These are phyloP conservation scores for Coronaproctus castanopsis DNA, from an alignment of 2,888 invertebrate species.

Conservation along the genomic window DNA sequence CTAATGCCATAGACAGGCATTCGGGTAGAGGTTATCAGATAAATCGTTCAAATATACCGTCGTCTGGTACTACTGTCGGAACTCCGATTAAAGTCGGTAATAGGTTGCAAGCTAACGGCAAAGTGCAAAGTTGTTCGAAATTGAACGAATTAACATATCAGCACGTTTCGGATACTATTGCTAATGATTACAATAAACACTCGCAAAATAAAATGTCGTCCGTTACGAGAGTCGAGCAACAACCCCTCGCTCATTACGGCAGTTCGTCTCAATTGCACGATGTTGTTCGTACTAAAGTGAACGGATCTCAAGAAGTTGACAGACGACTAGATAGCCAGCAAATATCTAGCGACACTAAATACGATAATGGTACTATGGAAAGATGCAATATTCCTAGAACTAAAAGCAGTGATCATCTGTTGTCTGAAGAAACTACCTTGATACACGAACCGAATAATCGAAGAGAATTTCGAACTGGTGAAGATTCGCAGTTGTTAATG, in stretches of 20 bases:
- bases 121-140: not conserved
- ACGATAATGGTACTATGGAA: slow-evolving; percentile 8
- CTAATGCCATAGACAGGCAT: not conserved
- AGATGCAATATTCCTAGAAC: slow-evolving; percentile 11
- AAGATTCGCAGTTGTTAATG: slow-evolving; percentile 6
- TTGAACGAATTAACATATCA: not conserved
- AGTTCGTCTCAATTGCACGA: not conserved
- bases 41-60: not conserved
- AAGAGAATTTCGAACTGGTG: slow-evolving; percentile 1
- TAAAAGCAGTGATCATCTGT: slow-evolving; percentile 9
- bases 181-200: not conserved
- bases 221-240: not conserved
- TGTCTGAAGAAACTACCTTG: not conserved
- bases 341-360: slow-evolving; percentile 10
- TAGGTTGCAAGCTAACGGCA: not conserved
- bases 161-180: not conserved
- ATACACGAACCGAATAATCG: not conserved
- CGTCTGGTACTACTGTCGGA: not conserved
- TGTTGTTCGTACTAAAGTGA: not conserved
- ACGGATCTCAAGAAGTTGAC: not conserved
- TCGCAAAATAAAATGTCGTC: not conserved
- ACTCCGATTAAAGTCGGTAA: not conserved
- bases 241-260: not conserved
- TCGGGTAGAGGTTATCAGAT: too few species aligned
- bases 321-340: slow-evolving; percentile 5